These are phyloP conservation scores for Bombus difficillimus DNA, from an alignment of 1,140 invertebrate species.

Conservation along the genomic window DNA sequence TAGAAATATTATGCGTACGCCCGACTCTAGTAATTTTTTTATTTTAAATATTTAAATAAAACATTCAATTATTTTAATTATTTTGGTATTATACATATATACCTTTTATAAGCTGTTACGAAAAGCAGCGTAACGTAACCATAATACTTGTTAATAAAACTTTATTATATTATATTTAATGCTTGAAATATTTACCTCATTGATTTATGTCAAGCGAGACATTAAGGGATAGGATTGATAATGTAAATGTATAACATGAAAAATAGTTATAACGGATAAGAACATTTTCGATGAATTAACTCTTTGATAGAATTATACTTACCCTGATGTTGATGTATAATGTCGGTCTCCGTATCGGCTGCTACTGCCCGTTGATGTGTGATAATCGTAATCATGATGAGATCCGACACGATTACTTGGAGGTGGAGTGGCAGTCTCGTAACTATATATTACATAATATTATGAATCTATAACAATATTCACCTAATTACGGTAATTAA, in stretches of 20 bases:
- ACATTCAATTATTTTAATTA: not conserved
- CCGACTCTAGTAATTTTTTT: not conserved
- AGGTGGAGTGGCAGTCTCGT: slow-evolving; percentile 70
- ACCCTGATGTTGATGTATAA: slow-evolving; percentile 72
- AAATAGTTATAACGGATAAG: not conserved
- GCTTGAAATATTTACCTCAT: not conserved
- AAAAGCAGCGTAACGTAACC: not conserved
- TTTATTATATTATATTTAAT: not conserved
- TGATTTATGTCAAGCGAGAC: not conserved
- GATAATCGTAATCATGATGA: slow-evolving; percentile 77
- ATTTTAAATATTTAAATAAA: not conserved
- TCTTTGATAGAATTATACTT: slow-evolving; percentile 49
- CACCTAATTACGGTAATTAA: not conserved
- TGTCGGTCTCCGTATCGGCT: slow-evolving; percentile 74
- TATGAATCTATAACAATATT: not conserved
- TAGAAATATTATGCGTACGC: not conserved
- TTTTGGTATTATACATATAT: not conserved
- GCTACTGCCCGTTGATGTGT: slow-evolving; percentile 67
- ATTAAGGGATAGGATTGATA: slow-evolving; percentile 1
- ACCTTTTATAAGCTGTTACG: not conserved
- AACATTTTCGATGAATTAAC: not conserved
- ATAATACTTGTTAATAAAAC: not conserved
- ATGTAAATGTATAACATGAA: slow-evolving; percentile 11
- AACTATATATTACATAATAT: slow-evolving; percentile 54
- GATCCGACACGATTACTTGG: slow-evolving; percentile 68